These are phyloP conservation scores for Melopsittacus undulatus DNA, from an alignment of 2,797 vertebrate genomes.

Conservation along the genomic window DNA sequence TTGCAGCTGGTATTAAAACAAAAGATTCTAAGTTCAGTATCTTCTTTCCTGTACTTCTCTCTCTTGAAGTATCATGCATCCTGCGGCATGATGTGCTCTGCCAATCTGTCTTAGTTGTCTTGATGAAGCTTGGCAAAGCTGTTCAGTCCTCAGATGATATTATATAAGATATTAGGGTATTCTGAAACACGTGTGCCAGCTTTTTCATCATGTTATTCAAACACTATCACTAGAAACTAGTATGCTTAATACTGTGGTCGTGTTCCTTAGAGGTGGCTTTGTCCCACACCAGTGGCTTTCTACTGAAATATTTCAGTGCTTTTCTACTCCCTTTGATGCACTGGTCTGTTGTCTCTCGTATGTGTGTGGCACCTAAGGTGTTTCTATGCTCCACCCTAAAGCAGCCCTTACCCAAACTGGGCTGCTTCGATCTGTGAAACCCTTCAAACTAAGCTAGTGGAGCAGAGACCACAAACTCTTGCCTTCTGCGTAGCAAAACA, in stretches of 20 bases:
- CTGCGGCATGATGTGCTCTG: background rate
- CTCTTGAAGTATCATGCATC: background rate
- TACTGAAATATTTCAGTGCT: background rate
- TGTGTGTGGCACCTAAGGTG: no score
- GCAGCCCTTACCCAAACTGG: background rate
- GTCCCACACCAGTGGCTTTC: background rate
- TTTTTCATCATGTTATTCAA: background rate
- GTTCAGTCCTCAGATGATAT: background rate
- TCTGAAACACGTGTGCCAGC: background rate
- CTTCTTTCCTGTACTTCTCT: background rate
- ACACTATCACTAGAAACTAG: background rate
- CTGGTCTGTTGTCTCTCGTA: background rate
- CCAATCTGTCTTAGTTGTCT: background rate
- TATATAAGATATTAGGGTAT: conserved; percentile 18
- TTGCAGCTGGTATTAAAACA: background rate
- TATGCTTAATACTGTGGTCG: background rate
- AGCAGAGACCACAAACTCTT: background rate
- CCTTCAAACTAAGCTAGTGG: background rate
- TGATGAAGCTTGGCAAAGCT: conserved; percentile 24
- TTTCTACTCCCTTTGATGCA: background rate
- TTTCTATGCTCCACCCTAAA: background rate
- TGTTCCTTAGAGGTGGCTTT: background rate
- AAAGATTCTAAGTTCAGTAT: background rate
- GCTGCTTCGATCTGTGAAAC: background rate
- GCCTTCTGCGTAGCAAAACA: background rate